Percentiles rank a stretch among this genome's conserved stretches.
These are phyloP conservation scores for Eustalomyia histrio DNA, from an alignment of 2,888 invertebrate genomes.

Conservation along the genomic window DNA sequence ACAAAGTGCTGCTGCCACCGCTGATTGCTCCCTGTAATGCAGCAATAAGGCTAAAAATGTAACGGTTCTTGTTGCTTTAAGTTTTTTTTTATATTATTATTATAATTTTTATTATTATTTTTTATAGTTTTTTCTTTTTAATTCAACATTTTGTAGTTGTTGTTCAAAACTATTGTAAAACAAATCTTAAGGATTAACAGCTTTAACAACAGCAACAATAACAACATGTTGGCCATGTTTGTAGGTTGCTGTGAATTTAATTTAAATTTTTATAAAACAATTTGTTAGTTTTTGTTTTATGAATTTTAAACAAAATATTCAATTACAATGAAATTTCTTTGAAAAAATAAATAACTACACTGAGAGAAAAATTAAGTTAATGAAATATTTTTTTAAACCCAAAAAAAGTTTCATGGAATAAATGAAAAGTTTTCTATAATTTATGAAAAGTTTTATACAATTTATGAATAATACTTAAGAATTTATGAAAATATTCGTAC, in stretches of 20 bases:
- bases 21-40: background rate
- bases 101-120: slow-evolving; percentile 4
- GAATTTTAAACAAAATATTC: slow-evolving; percentile 44
- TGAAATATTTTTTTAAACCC: too few relatives aligned
- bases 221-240: background rate
- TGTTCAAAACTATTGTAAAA: slow-evolving; percentile 28
- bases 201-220: slow-evolving; percentile 35
- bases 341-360: background rate
- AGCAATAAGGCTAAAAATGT: background rate
- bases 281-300: slow-evolving; percentile 20
- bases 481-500: too few relatives aligned
- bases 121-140: background rate
- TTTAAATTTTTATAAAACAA: slow-evolving; percentile 18
- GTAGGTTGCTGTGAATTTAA: slow-evolving; percentile 20
- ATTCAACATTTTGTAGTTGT: background rate
- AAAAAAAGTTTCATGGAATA: too few relatives aligned
- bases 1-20: background rate
- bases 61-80: background rate
- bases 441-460: too few relatives aligned
- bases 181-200: slow-evolving; percentile 57
- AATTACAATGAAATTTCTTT: slow-evolving; percentile 23
- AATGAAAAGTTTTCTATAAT: too few relatives aligned
- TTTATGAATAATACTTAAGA: too few relatives aligned
- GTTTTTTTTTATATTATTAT: background rate
- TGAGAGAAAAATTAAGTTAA: too few relatives aligned